Base-by-base conservation (phyloP, 2,113 vertebrate species). In the Phrynocephalus versicolor region DNA sequence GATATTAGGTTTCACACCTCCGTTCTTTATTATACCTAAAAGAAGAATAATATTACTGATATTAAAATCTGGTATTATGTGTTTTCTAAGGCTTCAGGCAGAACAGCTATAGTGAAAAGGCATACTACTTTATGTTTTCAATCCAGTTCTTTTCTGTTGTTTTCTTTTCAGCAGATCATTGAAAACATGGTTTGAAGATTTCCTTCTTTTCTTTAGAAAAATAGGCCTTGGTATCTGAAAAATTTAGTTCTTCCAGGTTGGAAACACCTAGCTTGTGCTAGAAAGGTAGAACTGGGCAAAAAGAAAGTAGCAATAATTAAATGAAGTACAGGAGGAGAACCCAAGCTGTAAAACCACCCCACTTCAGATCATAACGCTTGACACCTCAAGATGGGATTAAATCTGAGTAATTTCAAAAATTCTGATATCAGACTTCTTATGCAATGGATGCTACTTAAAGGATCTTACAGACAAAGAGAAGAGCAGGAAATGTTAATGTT, bases 11-110 rank as follows among this genome's bases (percentile, higher is more conserved):
- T 96, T 98, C 93, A 97, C 93, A 18, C 98, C 97, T 91, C 97
- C 97, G 79, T 98, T 96, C 95, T 97, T 98, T 94, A 98, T 98
- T 94, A 98, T 94, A 85, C 98, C 97, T 98, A 94, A 12, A 91
- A 86, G 75, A 89, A 70, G 64, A 91, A 92, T 88, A 94, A n/a
- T 30, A 6, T 90, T 84, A 88, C 9, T 78, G 76, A 73, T 27
- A 0, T 58, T 78, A 81, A 79, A 76, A 9, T 62, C 2, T n/a
- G 65, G 64, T 0, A 51, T 27, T 70, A 78, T 86, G 57, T 85
- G 27, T 16, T 7, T 16, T 51, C 69, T 7, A 10, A 89, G 85
- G 83, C 35, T 71, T 71, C 21, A 55, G 3, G 1, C 3, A 85
- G 13, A 78, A 83, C 14, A 88, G 15, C 18, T 80, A 89, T 88